phyloP scores from a whole-genome alignment of 2,113 vertebrate genomes.

The Syngnathus typhle region DNA sequence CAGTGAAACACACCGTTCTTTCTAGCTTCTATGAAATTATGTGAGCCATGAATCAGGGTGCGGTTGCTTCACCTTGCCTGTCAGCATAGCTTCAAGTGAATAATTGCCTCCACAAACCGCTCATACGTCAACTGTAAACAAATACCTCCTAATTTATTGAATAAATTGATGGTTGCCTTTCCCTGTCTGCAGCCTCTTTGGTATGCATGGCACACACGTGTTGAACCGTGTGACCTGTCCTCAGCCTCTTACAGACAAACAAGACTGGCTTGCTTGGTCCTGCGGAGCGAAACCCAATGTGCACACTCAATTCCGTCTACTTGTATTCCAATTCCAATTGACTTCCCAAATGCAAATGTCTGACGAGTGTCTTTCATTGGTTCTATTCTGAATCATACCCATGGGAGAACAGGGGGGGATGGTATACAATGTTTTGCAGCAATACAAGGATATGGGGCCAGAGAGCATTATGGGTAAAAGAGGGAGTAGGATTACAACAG shows the following conservation, averaged over 20 bases:
- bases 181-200: conserved; percentile 6
- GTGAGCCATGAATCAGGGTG: neutral
- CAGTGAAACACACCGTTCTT: neutral
- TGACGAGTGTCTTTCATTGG: neutral
- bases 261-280: neutral
- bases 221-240: neutral
- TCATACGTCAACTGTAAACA: conserved; percentile 21
- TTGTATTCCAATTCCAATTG: neutral
- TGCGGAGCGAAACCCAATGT: neutral
- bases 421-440: conserved; percentile 35
- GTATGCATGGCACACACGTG: conserved; percentile 5
- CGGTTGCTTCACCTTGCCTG: conserved; percentile 15
- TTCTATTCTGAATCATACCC: neutral
- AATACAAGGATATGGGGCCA: conserved; percentile 13
- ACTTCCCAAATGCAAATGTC: neutral
- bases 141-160: conserved; percentile 1
- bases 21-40: neutral
- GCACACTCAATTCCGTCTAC: neutral
- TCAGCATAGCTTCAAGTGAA: conserved; percentile 3
- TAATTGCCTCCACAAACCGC: conserved; percentile 15
- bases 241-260: conserved; percentile 1
- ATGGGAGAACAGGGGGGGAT: conserved; percentile 26
- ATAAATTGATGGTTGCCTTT: conserved; percentile 1
- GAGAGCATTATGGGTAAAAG: conserved; percentile 39
- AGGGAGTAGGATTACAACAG: conserved; percentile 19